Conservation (phyloP, 2,888 invertebrate species). For the Ophion slaviceki region DNA sequence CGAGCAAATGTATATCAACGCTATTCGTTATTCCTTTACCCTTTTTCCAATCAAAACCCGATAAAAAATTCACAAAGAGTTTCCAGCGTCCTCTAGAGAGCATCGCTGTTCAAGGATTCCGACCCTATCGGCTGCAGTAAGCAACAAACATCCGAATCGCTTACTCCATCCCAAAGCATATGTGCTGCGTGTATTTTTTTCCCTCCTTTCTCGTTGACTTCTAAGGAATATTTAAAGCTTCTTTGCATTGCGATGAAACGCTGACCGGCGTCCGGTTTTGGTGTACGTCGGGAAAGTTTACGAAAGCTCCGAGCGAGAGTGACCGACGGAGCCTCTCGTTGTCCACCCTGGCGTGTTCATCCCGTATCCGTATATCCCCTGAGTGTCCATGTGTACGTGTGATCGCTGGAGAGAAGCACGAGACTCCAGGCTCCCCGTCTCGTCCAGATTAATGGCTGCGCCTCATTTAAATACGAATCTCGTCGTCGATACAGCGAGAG, state of each 20-base stretch:
- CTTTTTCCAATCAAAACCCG: slow-evolving; percentile 55
- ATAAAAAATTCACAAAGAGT: slow-evolving; percentile 66
- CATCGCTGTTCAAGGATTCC: slow-evolving; percentile 47
- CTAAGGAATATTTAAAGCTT: slow-evolving; percentile 72
- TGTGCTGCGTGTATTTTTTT: slow-evolving; percentile 46
- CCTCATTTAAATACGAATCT: slow-evolving; percentile 84
- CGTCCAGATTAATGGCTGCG: slow-evolving; percentile 81
- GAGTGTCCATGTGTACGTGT: slow-evolving; percentile 64
- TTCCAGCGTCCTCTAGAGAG: slow-evolving; percentile 30
- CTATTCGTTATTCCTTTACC: slow-evolving; percentile 45
- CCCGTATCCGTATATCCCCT: slow-evolving; percentile 31
- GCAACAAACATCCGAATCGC: slow-evolving; percentile 51
- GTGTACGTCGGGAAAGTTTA: slow-evolving; percentile 67
- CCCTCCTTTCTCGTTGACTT: slow-evolving; percentile 59
- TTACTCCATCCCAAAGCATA: not conserved
- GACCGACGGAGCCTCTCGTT: slow-evolving; percentile 59
- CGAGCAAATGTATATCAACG: slow-evolving; percentile 27
- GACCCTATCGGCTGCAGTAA: slow-evolving; percentile 46
- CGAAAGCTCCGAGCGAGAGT: slow-evolving; percentile 61
- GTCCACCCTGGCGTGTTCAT: slow-evolving; percentile 76
- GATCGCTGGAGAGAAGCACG: slow-evolving; percentile 66
- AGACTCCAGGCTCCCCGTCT: slow-evolving; percentile 79
- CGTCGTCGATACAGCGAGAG: slow-evolving; percentile 80
- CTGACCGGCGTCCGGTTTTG: slow-evolving; percentile 77
- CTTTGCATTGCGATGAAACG: slow-evolving; percentile 75